Evolutionary conservation across 2,797 vertebrate species (phyloP).

Genomic region (Acanthurus lineatus): DNA sequence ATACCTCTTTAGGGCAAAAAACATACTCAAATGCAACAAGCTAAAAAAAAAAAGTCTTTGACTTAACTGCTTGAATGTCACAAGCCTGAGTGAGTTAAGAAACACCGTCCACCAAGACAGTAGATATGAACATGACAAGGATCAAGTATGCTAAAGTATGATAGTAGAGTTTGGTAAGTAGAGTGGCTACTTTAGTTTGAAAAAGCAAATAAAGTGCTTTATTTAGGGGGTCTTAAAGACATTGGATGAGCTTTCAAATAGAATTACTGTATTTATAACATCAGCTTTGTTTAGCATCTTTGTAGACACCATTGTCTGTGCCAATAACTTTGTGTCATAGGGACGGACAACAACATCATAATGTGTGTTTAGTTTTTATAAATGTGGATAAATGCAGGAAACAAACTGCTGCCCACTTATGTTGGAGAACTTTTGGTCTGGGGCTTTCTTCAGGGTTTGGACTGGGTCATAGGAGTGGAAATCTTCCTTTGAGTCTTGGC

Average conservation of each 20-base stretch:
- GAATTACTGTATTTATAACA: not conserved
- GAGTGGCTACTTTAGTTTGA: not conserved
- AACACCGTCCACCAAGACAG: too few relatives aligned
- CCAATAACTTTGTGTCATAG: not conserved
- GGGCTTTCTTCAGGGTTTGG: not conserved
- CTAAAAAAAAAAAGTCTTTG: not conserved
- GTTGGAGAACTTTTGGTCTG: not conserved
- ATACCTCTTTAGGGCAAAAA: not conserved
- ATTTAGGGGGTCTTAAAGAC: too few relatives aligned
- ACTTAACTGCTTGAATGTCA: not conserved
- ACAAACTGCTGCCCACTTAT: not conserved
- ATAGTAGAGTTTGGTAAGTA: too few relatives aligned
- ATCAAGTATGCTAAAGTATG: too few relatives aligned
- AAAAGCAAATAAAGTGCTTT: not conserved
- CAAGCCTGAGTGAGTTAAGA: too few relatives aligned
- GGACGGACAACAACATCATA: not conserved
- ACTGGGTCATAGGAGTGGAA: not conserved
- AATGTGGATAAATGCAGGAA: not conserved
- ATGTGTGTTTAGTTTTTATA: too few relatives aligned
- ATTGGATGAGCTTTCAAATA: not conserved
- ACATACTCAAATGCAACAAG: not conserved
- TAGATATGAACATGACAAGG: too few relatives aligned
- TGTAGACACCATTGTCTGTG: too few relatives aligned
- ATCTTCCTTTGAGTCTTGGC: too few relatives aligned
- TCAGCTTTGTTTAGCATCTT: not conserved